These are phyloP conservation scores for Poecilia latipinna DNA, from an alignment of 2,113 vertebrate species.

Conservation along the genomic window DNA sequence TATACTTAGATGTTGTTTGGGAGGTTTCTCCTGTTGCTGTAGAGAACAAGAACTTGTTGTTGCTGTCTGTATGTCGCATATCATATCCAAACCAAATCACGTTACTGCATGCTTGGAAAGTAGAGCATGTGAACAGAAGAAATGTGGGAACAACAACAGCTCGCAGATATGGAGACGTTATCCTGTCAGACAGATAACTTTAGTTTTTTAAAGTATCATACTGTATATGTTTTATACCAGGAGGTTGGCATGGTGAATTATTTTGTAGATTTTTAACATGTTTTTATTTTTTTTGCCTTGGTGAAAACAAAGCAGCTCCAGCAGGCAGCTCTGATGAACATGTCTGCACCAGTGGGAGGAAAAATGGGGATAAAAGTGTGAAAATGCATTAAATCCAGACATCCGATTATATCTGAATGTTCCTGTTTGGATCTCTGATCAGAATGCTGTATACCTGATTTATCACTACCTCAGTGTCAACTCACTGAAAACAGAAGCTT, in stretches of 20 bases:
- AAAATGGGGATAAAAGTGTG: not conserved
- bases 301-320: constrained; percentile 39
- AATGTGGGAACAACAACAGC: constrained; percentile 51
- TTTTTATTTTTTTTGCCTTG: constrained; percentile 48
- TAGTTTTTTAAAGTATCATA: constrained; percentile 72
- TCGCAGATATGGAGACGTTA: not conserved
- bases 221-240: constrained; percentile 66
- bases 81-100: constrained; percentile 71
- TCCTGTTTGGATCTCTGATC: constrained; percentile 57
- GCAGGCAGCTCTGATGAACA: constrained; percentile 26
- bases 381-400: constrained; percentile 38
- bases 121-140: constrained; percentile 54
- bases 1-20: constrained; percentile 14
- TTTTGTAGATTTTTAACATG: constrained; percentile 59
- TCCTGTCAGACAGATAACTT: constrained; percentile 25
- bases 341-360: constrained; percentile 22
- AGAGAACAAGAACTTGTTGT: constrained; percentile 32
- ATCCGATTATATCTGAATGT: constrained; percentile 50
- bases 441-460: constrained; percentile 72
- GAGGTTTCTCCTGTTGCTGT: constrained; percentile 23
- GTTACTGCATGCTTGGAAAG: constrained; percentile 61
- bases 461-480: constrained; percentile 76
- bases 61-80: constrained; percentile 56
- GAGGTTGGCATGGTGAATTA: constrained; percentile 53
- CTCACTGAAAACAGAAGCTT: constrained; percentile 64